Conservation (phyloP, 2,797 vertebrate genomes). For the Rhodeus uyekii region DNA sequence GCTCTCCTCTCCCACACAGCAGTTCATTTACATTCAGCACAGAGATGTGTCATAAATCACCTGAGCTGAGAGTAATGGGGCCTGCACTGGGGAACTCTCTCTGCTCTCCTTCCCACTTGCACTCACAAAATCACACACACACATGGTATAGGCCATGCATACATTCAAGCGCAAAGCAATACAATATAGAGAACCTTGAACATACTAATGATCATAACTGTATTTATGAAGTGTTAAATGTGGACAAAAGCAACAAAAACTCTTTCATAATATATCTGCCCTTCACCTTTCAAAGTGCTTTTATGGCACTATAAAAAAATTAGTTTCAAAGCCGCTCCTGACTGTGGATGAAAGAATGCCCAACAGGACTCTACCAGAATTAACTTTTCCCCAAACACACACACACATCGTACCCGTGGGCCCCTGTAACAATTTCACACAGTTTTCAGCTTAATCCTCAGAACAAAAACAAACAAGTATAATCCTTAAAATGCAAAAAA, state of each 20-base stretch:
- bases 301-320: not conserved
- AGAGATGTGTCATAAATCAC: slow-evolving; percentile 84
- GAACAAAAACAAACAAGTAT: slow-evolving; percentile 9
- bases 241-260: slow-evolving; percentile 5
- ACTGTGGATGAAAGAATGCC: slow-evolving; percentile 35
- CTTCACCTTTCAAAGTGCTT: not conserved
- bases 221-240: not conserved
- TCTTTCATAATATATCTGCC: slow-evolving; percentile 21
- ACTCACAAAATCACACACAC: slow-evolving; percentile 51
- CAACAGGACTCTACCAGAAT: slow-evolving; percentile 14
- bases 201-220: not conserved
- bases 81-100: slow-evolving; percentile 77
- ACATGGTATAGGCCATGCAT: slow-evolving; percentile 58
- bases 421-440: not conserved
- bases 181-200: slow-evolving; percentile 35
- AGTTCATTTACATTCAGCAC: slow-evolving; percentile 83
- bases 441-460: not conserved
- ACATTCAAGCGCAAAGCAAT: slow-evolving; percentile 70
- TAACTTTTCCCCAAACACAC: slow-evolving; percentile 7
- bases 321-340: not conserved
- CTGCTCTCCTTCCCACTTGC: slow-evolving; percentile 70
- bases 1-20: slow-evolving; percentile 65
- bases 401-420: slow-evolving; percentile 2
- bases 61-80: slow-evolving; percentile 83
- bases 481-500: not conserved